Conservation (phyloP, 2,113 vertebrate species). For the Larimichthys crocea region DNA sequence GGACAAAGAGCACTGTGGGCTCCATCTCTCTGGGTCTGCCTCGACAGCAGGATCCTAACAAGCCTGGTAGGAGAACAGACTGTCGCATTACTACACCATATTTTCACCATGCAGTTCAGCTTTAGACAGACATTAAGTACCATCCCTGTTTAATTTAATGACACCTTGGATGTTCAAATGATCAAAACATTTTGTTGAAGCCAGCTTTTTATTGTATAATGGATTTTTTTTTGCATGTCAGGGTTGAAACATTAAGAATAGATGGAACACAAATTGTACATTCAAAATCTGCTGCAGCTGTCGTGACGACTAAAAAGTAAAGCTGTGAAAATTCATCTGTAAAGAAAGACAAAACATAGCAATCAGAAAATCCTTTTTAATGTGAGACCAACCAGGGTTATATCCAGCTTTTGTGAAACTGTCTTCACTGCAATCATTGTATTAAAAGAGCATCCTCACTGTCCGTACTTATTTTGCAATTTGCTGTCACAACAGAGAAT, state of each 20-base stretch:
- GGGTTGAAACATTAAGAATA: background rate
- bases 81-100: constrained; percentile 2
- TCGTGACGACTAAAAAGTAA: background rate
- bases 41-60: constrained; percentile 92
- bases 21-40: constrained; percentile 97
- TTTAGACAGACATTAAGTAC: background rate
- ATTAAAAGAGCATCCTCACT: background rate
- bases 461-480: background rate
- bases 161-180: background rate
- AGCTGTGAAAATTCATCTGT: background rate
- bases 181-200: background rate
- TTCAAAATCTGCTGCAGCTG: background rate
- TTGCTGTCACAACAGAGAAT: background rate
- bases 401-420: background rate
- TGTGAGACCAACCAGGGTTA: background rate
- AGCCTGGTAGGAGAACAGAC: constrained; percentile 86
- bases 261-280: background rate
- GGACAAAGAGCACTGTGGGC: constrained; percentile 91
- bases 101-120: background rate
- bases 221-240: background rate
- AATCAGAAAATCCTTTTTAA: background rate
- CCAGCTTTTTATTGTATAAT: constrained; percentile 3
- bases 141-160: background rate
- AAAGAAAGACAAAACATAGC: background rate
- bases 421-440: background rate